Conservation (phyloP, 1,140 invertebrate genomes). For the Philaenus spumarius region DNA sequence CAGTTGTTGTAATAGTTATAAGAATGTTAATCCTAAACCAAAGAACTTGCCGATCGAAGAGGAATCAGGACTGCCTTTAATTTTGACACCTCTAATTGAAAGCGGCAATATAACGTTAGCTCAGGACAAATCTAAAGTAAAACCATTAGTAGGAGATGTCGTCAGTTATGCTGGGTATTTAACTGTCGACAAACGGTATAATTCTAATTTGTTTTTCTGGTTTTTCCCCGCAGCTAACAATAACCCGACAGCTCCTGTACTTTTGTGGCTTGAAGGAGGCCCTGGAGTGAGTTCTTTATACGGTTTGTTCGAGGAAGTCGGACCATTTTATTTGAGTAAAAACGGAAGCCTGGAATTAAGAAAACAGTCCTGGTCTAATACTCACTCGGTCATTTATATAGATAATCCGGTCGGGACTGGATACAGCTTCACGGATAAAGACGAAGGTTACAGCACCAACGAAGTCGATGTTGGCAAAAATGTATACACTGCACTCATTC, state of each 20-base stretch:
- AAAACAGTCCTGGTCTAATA: constrained; percentile 62
- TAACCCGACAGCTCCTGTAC: constrained; percentile 41
- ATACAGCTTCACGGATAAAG: constrained; percentile 59
- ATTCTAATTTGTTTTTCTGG: constrained; percentile 72
- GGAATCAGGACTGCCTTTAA: constrained; percentile 15
- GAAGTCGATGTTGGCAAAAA: constrained; percentile 60
- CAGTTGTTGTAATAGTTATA: too few relatives aligned
- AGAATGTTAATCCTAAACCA: not conserved
- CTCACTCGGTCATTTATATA: constrained; percentile 72
- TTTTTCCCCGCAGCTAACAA: constrained; percentile 54
- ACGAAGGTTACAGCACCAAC: constrained; percentile 57
- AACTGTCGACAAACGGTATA: constrained; percentile 56
- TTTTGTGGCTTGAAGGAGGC: constrained; percentile 81
- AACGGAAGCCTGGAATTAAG: constrained; percentile 43
- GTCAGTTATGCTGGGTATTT: constrained; percentile 56
- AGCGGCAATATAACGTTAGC: constrained; percentile 9
- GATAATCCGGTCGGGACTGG: constrained; percentile 84
- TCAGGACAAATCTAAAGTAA: constrained; percentile 8
- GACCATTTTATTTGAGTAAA: constrained; percentile 17
- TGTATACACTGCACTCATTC: constrained; percentile 54
- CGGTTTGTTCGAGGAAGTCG: constrained; percentile 72
- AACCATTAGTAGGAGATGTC: not conserved
- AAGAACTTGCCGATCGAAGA: not conserved
- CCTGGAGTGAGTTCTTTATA: constrained; percentile 74
- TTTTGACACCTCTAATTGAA: constrained; percentile 20